These are phyloP conservation scores for Apotomis betuletana DNA, from an alignment of 2,888 invertebrate species.

Conservation along the genomic window DNA sequence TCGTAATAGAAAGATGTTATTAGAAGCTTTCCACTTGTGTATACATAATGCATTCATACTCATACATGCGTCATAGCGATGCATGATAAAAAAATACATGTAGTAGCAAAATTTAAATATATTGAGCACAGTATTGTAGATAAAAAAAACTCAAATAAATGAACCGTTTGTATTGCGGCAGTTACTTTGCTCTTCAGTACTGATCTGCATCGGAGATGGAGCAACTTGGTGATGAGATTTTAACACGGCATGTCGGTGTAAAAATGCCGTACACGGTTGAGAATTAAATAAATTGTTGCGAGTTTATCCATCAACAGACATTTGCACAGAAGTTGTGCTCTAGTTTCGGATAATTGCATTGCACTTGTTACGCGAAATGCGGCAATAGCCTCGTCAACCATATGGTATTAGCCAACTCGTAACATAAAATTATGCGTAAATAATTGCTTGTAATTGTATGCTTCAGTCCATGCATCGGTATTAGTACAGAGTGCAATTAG, in stretches of 20 bases:
- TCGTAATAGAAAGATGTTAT: slow-evolving; percentile 22
- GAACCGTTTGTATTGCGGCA: slow-evolving; percentile 42
- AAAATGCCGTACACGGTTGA: slow-evolving; percentile 54
- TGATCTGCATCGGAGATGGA: slow-evolving; percentile 49
- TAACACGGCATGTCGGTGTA: slow-evolving; percentile 60
- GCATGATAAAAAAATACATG: background rate
- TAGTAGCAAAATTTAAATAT: slow-evolving; percentile 7
- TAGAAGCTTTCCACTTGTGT: slow-evolving; percentile 33
- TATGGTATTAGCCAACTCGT: slow-evolving; percentile 59
- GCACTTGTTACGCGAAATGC: slow-evolving; percentile 68
- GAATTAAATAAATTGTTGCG: slow-evolving; percentile 50
- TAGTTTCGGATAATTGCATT: slow-evolving; percentile 70
- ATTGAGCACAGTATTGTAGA: background rate
- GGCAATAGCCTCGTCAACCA: slow-evolving; percentile 61
- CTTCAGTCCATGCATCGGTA: slow-evolving; percentile 36
- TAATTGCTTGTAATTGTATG: slow-evolving; percentile 50
- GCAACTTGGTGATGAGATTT: slow-evolving; percentile 62
- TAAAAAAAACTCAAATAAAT: background rate
- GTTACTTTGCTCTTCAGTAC: slow-evolving; percentile 42
- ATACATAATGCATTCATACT: slow-evolving; percentile 20
- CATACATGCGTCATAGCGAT: slow-evolving; percentile 41
- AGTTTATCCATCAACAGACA: slow-evolving; percentile 56
- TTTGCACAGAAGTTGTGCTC: slow-evolving; percentile 67
- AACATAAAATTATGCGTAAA: slow-evolving; percentile 65
- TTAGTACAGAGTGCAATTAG: slow-evolving; percentile 39